Percentiles rank a stretch among this genome's conserved stretches.
phyloP scores from a whole-genome alignment of 2,113 vertebrate species.

The Gymnorhina tibicen region DNA sequence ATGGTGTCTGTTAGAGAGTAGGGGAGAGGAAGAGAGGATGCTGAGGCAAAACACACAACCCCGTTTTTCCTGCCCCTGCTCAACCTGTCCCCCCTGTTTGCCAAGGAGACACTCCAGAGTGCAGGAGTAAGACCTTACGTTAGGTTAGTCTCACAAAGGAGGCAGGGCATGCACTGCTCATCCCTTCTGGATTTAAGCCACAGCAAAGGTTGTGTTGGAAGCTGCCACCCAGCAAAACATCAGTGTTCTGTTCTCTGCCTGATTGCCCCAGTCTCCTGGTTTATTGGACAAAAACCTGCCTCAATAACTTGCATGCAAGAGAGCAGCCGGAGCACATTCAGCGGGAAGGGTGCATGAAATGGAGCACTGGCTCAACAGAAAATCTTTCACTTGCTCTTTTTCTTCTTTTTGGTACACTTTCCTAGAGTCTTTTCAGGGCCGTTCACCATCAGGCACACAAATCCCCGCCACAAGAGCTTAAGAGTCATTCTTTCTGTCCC shows the following conservation, averaged over 20 bases:
- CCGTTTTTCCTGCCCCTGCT: fast-evolving
- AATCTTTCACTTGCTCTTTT: background rate
- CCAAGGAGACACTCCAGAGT: background rate
- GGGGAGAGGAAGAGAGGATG: background rate
- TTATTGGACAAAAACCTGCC: background rate
- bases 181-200: background rate
- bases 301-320: background rate
- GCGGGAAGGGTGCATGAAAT: fast-evolving
- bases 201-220: background rate
- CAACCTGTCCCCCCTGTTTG: background rate
- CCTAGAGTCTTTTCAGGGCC: background rate
- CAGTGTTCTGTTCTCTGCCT: background rate
- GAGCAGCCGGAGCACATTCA: background rate
- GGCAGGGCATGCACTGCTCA: background rate
- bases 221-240: background rate
- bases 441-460: background rate
- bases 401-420: background rate
- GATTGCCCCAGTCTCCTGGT: background rate
- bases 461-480: background rate
- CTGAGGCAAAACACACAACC: background rate
- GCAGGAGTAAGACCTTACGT: background rate
- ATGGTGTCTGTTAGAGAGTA: background rate
- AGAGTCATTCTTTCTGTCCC: background rate
- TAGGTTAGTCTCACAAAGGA: background rate
- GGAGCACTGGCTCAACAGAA: background rate